Conservation (phyloP, 2,113 vertebrate species). For the Campylorhamphus procurvoides region DNA sequence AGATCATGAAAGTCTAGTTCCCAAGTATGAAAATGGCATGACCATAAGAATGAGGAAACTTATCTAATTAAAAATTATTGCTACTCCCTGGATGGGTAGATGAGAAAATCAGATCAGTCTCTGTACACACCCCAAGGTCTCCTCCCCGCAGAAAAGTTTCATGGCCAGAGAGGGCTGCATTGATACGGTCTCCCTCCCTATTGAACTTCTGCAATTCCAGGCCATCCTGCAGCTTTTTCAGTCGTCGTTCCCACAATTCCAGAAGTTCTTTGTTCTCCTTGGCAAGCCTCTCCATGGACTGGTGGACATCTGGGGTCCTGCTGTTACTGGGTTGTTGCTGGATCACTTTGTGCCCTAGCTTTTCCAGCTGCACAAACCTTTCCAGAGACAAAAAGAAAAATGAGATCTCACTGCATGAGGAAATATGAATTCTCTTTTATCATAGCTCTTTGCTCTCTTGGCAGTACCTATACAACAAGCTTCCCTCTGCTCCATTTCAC, state of each 20-base stretch:
- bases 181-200: constrained; percentile 80
- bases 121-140: constrained; percentile 81
- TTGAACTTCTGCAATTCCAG: constrained; percentile 83
- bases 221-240: constrained; percentile 72
- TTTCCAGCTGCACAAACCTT: constrained; percentile 67
- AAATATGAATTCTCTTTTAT: not conserved
- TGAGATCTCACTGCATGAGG: not conserved
- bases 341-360: constrained; percentile 52
- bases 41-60: not conserved
- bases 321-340: not conserved
- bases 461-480: not conserved
- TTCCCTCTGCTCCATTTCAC: not conserved
- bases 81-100: not conserved
- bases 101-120: not conserved
- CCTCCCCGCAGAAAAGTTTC: constrained; percentile 79
- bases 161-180: constrained; percentile 79
- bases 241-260: constrained; percentile 73
- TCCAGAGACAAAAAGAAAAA: not conserved
- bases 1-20: not conserved
- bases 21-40: not conserved
- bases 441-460: not conserved
- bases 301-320: constrained; percentile 55
- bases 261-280: constrained; percentile 72
- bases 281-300: constrained; percentile 65
- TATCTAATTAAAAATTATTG: not conserved